Evolutionary conservation across 2,888 invertebrate species (phyloP), one percentile per base, ranked within the genome.

Genomic region (Cerastoderma edule): DNA sequence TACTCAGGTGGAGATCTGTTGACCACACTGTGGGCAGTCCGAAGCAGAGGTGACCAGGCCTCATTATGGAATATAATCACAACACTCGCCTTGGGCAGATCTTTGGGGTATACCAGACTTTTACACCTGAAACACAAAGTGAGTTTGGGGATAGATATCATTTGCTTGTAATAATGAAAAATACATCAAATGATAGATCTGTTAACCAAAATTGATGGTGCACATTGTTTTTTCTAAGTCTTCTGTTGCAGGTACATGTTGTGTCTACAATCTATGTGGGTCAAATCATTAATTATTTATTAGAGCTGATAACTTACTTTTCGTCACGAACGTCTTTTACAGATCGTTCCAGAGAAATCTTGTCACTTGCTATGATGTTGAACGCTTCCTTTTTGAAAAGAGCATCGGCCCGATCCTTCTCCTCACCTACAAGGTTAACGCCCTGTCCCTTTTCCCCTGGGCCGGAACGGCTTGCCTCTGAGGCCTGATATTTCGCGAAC

Each of bases 11-110:
- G 96, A 87, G 95, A 95, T 93, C 95, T 93, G 91, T 96, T 96
- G 67, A 98, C 93, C n/a, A 97, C 97, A 91, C 96, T 97, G 95
- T 97, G 96, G n/a, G 97, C 95, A 0, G 97, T 98, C 74, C 97
- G 93, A 48, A 97, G 89, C 53, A 97, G 94, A 48, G 97, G 95
- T 60, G 97, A 96, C 94, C 96, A 97, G 0, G 97, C 96, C 93
- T 98, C 98, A 92, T 98, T 97, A 92, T 95, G 96, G 94, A 97
- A 98, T 81, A 97, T 96, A 8, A 93, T 89, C n/a, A 97, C 95
- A 1, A 94, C 94, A 77, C 96, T 96, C 1, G 96, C 95, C 0
- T 95, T 95, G 3, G 94, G 94, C 0, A 98, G 93, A 71, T 94
- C 94, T 4, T 95, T 94, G 87, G 96, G 95, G 91, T 95, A 96